Evolutionary conservation across 2,888 invertebrate species (phyloP).

Genomic region (Drosophila setosimentum): DNA sequence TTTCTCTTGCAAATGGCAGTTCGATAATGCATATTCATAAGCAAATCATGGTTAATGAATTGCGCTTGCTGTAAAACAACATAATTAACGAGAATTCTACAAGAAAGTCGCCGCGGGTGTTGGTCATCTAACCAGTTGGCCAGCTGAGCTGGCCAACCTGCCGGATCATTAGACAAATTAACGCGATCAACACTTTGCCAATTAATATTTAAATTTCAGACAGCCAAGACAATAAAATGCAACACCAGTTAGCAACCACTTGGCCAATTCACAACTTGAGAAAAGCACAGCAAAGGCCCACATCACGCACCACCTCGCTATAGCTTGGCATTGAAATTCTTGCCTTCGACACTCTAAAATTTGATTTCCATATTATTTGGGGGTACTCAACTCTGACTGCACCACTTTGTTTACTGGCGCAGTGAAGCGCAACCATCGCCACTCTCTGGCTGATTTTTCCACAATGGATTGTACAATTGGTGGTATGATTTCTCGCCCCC

Average conservation of each 20-base stretch:
- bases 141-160: conserved; percentile 24
- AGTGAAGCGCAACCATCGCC: conserved; percentile 53
- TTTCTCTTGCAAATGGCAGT: conserved; percentile 28
- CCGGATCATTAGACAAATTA: conserved; percentile 73
- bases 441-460: conserved; percentile 43
- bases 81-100: conserved; percentile 67
- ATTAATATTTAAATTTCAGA: conserved; percentile 67
- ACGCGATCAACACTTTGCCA: conserved; percentile 46
- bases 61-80: conserved; percentile 71
- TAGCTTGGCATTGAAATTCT: conserved; percentile 72
- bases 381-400: conserved; percentile 30
- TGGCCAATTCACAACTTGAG: conserved; percentile 18
- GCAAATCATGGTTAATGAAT: conserved; percentile 77
- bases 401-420: conserved; percentile 30
- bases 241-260: conserved; percentile 34
- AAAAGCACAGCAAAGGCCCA: conserved; percentile 40
- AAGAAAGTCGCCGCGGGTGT: conserved; percentile 35
- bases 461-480: conserved; percentile 42
- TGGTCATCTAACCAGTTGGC: conserved; percentile 31
- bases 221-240: conserved; percentile 58
- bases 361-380: conserved; percentile 35
- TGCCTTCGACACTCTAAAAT: conserved; percentile 35
- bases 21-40: conserved; percentile 48
- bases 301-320: conserved; percentile 46
- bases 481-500: conserved; percentile 28